A percentile compares a stretch with the other conserved stretches of the same genome.
phyloP scores from a whole-genome alignment of 2,888 invertebrate genomes.

The Isotomurus palustris region DNA sequence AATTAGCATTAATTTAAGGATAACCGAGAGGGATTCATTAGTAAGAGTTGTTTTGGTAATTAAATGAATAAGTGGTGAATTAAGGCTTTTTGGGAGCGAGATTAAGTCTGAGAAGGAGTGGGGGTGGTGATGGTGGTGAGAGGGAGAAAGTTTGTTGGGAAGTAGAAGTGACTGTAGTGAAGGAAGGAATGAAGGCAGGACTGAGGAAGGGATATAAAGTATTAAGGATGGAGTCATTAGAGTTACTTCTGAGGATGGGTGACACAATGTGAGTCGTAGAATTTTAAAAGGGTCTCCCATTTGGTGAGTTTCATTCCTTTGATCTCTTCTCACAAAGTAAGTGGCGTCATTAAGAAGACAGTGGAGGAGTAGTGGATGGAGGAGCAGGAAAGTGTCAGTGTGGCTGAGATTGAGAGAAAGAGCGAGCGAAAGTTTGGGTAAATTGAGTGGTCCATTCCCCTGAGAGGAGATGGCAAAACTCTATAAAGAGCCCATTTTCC shows the following conservation, averaged over 20 bases:
- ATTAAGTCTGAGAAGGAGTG: not conserved
- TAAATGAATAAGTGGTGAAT: not conserved
- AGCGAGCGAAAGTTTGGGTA: conserved; percentile 26
- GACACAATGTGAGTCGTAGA: conserved; percentile 37
- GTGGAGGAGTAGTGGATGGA: not conserved
- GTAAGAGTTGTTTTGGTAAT: not conserved
- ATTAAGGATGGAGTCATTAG: too few relatives aligned
- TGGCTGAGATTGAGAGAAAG: conserved; percentile 22
- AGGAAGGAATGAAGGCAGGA: conserved; percentile 10
- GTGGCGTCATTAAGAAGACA: conserved; percentile 45
- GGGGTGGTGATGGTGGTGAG: not conserved
- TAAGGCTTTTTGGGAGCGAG: not conserved
- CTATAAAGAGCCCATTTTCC: conserved; percentile 45
- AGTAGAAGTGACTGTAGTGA: not conserved
- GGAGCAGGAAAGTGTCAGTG: not conserved
- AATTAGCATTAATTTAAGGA: too few relatives aligned
- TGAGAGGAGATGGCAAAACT: conserved; percentile 42
- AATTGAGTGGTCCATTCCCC: conserved; percentile 38
- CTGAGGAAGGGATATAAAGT: too few relatives aligned
- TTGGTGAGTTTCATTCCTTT: conserved; percentile 41
- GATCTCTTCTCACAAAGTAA: conserved; percentile 42
- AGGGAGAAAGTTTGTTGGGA: not conserved
- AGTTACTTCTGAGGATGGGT: conserved; percentile 10
- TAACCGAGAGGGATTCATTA: too few relatives aligned
- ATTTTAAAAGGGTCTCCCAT: conserved; percentile 45